These are phyloP conservation scores for Grantiella picta DNA, from an alignment of 2,113 vertebrate genomes.

Conservation along the genomic window DNA sequence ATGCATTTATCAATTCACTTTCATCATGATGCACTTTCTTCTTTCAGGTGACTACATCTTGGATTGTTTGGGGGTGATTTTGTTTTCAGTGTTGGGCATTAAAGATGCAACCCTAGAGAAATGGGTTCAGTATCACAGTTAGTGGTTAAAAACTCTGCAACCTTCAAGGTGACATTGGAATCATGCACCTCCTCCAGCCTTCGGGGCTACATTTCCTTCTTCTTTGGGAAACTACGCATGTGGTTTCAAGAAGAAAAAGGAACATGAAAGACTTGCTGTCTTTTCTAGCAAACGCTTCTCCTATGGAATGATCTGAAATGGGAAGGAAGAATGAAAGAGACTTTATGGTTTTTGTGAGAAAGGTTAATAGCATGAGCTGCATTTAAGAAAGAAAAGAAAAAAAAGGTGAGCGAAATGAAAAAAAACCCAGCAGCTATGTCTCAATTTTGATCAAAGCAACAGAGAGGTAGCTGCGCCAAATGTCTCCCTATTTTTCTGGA, in stretches of 20 bases:
- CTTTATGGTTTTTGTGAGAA: conserved; percentile 5
- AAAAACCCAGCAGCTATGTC: neutral
- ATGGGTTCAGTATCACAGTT: neutral
- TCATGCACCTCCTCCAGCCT: neutral
- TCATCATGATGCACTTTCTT: neutral
- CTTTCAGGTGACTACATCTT: neutral
- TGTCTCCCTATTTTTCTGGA: neutral
- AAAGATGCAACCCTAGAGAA: neutral
- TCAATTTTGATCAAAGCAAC: neutral
- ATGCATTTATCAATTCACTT: neutral
- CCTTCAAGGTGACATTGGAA: neutral
- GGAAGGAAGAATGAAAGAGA: neutral
- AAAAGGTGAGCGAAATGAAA: neutral
- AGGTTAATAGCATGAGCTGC: neutral
- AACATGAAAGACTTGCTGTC: neutral
- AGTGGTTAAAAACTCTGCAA: neutral
- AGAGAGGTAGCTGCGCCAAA: neutral
- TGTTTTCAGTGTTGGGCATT: neutral
- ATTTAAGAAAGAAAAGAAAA: neutral
- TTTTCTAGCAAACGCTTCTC: neutral
- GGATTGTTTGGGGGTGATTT: neutral
- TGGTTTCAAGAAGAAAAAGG: neutral
- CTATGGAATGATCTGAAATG: neutral
- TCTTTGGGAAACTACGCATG: neutral
- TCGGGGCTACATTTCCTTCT: neutral